Evolutionary conservation across 1,140 invertebrate genomes (phyloP).

Genomic region (Bombus sibiricus): DNA sequence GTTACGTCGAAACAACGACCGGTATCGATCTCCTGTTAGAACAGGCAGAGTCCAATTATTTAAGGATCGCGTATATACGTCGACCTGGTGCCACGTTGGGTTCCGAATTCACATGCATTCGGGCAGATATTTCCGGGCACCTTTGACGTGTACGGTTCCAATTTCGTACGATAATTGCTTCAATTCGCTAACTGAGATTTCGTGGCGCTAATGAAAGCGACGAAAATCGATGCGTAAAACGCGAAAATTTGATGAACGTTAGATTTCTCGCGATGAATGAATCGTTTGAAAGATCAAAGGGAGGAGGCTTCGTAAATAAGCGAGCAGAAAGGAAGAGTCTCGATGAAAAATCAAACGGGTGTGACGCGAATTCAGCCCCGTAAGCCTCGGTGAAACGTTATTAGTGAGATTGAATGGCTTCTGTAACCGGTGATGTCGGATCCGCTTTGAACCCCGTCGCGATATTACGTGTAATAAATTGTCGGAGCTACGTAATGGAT

Average conservation of each 20-base stretch:
- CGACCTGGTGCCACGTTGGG: not conserved
- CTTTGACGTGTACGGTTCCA: not conserved
- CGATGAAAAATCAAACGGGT: not conserved
- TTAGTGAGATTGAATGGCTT: constrained; percentile 14
- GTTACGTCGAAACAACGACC: constrained; percentile 8
- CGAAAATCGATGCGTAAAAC: too few species aligned
- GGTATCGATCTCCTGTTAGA: not conserved
- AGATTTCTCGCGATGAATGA: too few species aligned
- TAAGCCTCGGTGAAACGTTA: not conserved
- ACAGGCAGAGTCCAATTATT: constrained; percentile 1
- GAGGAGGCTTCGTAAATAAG: too few species aligned
- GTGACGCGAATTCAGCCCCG: not conserved
- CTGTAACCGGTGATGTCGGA: not conserved
- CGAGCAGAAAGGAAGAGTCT: too few species aligned
- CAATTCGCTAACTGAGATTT: not conserved
- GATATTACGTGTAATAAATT: constrained; percentile 43
- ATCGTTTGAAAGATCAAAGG: too few species aligned
- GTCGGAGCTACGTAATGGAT: constrained; percentile 20
- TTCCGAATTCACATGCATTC: not conserved
- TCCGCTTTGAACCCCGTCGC: not conserved
- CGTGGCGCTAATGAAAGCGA: not conserved
- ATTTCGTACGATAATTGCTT: not conserved
- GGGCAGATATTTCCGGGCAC: not conserved
- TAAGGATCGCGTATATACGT: not conserved
- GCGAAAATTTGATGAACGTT: too few species aligned